Evolutionary conservation across 2,888 invertebrate species (phyloP), one percentile per base, ranked within the genome.

Genomic region (Lacanobia wlatinum): DNA sequence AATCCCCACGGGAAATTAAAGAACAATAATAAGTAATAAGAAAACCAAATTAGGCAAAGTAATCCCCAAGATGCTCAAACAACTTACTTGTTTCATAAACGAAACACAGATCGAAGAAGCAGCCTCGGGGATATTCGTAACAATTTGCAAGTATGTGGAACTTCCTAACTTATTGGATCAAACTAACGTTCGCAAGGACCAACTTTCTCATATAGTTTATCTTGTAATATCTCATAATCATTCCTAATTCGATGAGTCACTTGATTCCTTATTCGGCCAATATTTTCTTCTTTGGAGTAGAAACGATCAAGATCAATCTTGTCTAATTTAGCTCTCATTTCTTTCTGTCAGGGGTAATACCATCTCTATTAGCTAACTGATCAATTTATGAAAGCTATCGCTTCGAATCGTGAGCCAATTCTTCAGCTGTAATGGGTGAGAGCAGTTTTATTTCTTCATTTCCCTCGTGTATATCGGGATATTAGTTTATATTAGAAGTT

Each of bases 121-220:
- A 76, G 68, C 73, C 63, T 72, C n/a, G 60, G 50, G 60, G 70
- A 67, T 74, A 81, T 84, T 79, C 53, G 72, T 74, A 84, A 84
- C 82, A 86, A 81, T 83, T 79, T 71, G 63, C 71, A 74, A 87
- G 82, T 80, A 80, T 65, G 73, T 77, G 63, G 65, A 83, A 85
- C 81, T 88, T 80, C 40, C 50, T 21, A 82, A 84, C 80, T 86
- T 86, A 87, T 88, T 84, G 80, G 84, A 88, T 87, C 83, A 82
- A 80, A 83, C 82, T 77, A 82, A 80, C 73, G 60, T 83, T 73
- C 78, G 40, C 9, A 87, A 76, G 81, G 77, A 72, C 68, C 55
- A 87, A 89, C 82, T 88, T 85, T 83, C 83, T 58, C 73, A 12
- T 75, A 82, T 68, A 86, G 86, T 87, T 87, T 80, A 84, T 83